Evolutionary conservation across 2,113 vertebrate species (phyloP).

Genomic region (Crocuta crocuta): DNA sequence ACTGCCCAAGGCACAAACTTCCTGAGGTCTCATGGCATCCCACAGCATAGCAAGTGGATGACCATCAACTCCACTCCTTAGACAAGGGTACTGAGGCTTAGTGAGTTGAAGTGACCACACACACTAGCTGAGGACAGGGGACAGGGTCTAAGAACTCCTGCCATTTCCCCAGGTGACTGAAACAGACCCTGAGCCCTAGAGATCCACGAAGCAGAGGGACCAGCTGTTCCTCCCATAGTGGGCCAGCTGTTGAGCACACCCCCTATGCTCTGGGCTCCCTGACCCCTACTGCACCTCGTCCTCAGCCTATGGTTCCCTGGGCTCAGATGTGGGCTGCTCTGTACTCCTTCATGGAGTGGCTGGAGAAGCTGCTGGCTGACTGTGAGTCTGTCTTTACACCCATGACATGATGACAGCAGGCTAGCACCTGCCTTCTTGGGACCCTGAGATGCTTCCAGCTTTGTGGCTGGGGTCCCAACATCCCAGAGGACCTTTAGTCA

Average conservation of each 20-base stretch:
- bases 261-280: background rate
- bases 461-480: background rate
- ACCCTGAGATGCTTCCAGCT: background rate
- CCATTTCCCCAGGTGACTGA: background rate
- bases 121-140: background rate
- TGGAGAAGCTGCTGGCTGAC: background rate
- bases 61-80: background rate
- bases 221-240: fast-evolving
- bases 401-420: background rate
- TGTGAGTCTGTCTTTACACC: background rate
- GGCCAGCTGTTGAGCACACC: background rate
- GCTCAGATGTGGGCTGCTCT: background rate
- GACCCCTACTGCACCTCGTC: background rate
- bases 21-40: background rate
- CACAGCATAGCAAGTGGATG: background rate
- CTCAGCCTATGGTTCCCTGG: background rate
- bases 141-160: background rate
- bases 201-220: background rate
- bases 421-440: background rate
- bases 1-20: background rate
- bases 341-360: background rate
- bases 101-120: background rate
- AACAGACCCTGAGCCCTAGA: background rate
- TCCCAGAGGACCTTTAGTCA: background rate
- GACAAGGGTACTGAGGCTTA: background rate